These are phyloP conservation scores for Triplophysa tibetana DNA, from an alignment of 2,113 vertebrate genomes.

Conservation along the genomic window DNA sequence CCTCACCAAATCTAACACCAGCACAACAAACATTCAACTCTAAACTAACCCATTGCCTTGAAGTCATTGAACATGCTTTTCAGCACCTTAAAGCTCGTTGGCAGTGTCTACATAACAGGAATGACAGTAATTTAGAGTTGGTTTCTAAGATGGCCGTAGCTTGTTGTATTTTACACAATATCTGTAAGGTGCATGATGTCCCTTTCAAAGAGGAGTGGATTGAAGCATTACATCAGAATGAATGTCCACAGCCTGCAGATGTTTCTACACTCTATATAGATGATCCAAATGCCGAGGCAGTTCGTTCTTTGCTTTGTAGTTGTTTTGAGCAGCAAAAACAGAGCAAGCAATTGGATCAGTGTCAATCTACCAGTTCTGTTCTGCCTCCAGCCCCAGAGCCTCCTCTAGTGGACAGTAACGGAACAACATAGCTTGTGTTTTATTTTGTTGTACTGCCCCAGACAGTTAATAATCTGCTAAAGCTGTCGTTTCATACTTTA, in stretches of 20 bases:
- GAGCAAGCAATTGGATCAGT: slow-evolving; percentile 2
- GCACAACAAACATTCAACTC: slow-evolving; percentile 70
- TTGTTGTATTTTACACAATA: slow-evolving; percentile 74
- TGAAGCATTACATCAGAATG: slow-evolving; percentile 52
- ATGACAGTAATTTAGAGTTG: slow-evolving; percentile 68
- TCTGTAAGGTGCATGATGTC: slow-evolving; percentile 70
- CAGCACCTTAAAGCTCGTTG: slow-evolving; percentile 71
- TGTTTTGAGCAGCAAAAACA: slow-evolving; percentile 65
- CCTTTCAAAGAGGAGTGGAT: slow-evolving; percentile 72
- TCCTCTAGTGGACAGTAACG: background rate
- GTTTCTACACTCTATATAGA: slow-evolving; percentile 60
- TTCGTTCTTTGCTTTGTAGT: slow-evolving; percentile 67
- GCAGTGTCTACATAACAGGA: slow-evolving; percentile 73
- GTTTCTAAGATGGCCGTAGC: slow-evolving; percentile 71
- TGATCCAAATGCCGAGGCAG: slow-evolving; percentile 61
- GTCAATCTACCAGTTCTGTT: background rate
- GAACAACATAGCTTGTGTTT: background rate
- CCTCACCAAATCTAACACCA: slow-evolving; percentile 56
- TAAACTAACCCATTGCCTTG: slow-evolving; percentile 65
- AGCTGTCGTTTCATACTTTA: too few species aligned
- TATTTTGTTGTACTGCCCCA: too few species aligned
- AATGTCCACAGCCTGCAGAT: slow-evolving; percentile 32
- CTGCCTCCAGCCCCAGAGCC: background rate
- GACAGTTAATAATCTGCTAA: background rate
- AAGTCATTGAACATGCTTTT: slow-evolving; percentile 68